phyloP scores from a whole-genome alignment of 2,113 vertebrate species.

The Edolisoma coerulescens region DNA sequence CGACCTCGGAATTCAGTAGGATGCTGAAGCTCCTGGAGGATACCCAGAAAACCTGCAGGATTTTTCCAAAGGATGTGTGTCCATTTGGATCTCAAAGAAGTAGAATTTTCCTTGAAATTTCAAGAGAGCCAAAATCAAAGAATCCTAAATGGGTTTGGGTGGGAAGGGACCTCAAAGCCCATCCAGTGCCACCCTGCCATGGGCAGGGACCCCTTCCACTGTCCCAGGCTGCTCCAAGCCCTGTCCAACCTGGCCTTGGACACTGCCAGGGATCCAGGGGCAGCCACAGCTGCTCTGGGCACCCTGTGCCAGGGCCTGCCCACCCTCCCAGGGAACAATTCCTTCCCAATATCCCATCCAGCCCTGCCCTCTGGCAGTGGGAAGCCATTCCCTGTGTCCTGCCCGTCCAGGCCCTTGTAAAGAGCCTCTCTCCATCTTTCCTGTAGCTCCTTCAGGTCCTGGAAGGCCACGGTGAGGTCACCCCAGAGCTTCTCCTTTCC shows the following conservation, averaged over 20 bases:
- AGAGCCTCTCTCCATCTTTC: accelerated
- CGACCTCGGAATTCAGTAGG: not conserved
- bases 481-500: not conserved
- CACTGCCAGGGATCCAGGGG: not conserved
- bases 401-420: accelerated
- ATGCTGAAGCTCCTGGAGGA: not conserved
- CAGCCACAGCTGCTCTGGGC: not conserved
- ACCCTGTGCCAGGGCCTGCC: not conserved
- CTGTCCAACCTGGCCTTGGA: not conserved
- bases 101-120: not conserved
- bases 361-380: not conserved
- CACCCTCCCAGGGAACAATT: not conserved
- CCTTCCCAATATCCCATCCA: not conserved
- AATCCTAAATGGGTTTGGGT: too few species aligned
- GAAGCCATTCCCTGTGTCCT: not conserved
- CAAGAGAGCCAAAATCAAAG: not conserved
- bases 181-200: not conserved
- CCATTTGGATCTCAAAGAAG: not conserved
- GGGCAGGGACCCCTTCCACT: not conserved
- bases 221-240: not conserved
- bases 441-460: not conserved
- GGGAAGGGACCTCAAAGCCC: not conserved
- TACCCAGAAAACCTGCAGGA: not conserved
- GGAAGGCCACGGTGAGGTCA: accelerated
- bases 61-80: not conserved